Evolutionary conservation across 2,888 invertebrate genomes (phyloP).

Genomic region (Mongoloraphidia duomilia): DNA sequence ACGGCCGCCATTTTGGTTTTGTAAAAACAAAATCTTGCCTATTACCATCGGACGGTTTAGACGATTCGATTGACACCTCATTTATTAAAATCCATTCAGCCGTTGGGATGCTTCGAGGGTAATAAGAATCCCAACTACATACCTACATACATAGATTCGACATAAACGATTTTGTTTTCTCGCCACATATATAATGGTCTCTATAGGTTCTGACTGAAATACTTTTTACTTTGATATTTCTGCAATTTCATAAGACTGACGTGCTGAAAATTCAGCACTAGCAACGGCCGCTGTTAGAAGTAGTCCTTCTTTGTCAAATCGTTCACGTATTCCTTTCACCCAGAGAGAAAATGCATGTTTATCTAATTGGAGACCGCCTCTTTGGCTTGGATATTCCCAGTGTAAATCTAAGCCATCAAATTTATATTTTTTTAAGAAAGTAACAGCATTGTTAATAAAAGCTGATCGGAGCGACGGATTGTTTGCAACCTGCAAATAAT

Average conservation of each 20-base stretch:
- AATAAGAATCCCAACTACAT: too few relatives aligned
- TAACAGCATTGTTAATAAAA: slow-evolving; percentile 41
- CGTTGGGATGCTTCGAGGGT: too few relatives aligned
- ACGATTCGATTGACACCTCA: too few relatives aligned
- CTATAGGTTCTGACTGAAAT: too few relatives aligned
- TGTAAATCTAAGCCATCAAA: slow-evolving; percentile 62
- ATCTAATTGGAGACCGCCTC: slow-evolving; percentile 36
- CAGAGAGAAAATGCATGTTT: slow-evolving; percentile 36
- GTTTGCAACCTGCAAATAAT: slow-evolving; percentile 28
- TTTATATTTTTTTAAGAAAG: slow-evolving; percentile 36
- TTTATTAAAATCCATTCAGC: too few relatives aligned
- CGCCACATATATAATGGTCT: too few relatives aligned
- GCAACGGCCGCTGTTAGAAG: slow-evolving; percentile 45
- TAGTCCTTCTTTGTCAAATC: slow-evolving; percentile 36
- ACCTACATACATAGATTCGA: too few relatives aligned
- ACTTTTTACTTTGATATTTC: slow-evolving; percentile 38
- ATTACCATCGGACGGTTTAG: too few relatives aligned
- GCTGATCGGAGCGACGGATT: slow-evolving; percentile 28
- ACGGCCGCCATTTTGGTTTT: too few relatives aligned
- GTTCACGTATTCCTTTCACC: slow-evolving; percentile 38
- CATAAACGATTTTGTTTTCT: too few relatives aligned
- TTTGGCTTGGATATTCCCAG: slow-evolving; percentile 54
- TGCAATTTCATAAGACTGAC: slow-evolving; percentile 43
- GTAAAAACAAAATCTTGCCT: too few relatives aligned
- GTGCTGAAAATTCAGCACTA: slow-evolving; percentile 33